phyloP scores from a whole-genome alignment of 2,113 vertebrate species.

The Gracilinanus agilis region DNA sequence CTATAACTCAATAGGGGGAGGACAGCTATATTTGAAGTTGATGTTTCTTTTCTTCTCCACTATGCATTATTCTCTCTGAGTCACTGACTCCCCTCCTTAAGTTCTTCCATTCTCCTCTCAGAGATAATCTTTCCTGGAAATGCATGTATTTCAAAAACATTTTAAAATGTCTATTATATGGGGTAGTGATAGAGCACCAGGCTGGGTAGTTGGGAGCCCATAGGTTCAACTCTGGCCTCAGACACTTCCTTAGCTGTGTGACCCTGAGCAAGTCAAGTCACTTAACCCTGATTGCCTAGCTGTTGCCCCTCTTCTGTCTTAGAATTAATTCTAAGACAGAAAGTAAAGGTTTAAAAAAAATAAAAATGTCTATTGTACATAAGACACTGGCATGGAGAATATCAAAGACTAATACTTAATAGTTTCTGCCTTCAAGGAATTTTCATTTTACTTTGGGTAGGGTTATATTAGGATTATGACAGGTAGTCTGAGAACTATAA shows the following conservation, averaged over 20 bases:
- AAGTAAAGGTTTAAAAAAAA: too few species aligned
- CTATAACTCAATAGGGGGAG: background rate
- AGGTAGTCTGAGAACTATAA: background rate
- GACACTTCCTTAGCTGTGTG: too few species aligned
- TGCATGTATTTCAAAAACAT: background rate
- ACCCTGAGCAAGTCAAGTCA: too few species aligned
- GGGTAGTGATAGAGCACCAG: too few species aligned
- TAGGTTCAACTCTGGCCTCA: too few species aligned
- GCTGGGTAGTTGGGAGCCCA: too few species aligned
- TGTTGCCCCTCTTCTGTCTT: too few species aligned
- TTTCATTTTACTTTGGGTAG: background rate
- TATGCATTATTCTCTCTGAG: background rate
- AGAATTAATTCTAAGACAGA: too few species aligned
- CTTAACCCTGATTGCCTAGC: too few species aligned
- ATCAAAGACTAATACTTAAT: background rate
- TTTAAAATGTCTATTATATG: background rate
- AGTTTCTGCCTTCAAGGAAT: background rate
- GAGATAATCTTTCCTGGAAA: background rate
- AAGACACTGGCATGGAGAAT: background rate
- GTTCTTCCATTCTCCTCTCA: background rate
- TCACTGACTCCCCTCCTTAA: background rate
- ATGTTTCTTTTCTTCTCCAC: background rate
- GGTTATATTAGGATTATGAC: background rate
- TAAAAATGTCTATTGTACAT: background rate
- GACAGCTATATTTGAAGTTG: background rate